Conservation (phyloP, 2,113 vertebrate genomes). For the Himantopus leucocephalus region DNA sequence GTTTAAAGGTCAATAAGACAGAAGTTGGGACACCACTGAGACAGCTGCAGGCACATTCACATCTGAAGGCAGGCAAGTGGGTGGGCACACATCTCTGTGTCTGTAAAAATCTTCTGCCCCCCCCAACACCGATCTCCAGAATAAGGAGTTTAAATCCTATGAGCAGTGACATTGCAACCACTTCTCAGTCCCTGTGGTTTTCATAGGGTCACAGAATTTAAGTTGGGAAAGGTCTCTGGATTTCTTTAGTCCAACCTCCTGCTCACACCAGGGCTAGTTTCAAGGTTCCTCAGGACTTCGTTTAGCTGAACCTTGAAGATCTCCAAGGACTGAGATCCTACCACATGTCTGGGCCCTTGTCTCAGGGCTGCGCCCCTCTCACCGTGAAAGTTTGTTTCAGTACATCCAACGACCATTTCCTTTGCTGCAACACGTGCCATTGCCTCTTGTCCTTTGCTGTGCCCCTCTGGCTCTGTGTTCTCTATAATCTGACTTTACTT, state of each 20-base stretch:
- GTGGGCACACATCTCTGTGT: rapidly evolving
- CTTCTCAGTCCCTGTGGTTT: neutral
- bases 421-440: neutral
- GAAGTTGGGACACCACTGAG: neutral
- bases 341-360: neutral
- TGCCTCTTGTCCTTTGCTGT: neutral
- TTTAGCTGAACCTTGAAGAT: neutral
- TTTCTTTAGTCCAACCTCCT: neutral
- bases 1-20: neutral
- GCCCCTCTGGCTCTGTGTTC: neutral
- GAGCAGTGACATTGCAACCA: neutral
- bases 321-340: neutral
- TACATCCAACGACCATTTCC: neutral
- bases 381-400: neutral
- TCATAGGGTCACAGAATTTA: neutral
- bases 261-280: neutral
- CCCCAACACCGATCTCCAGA: neutral
- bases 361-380: neutral
- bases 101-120: neutral
- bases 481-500: neutral
- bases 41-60: neutral
- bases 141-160: neutral
- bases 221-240: neutral
- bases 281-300: neutral
- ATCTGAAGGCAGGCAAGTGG: neutral